Evolutionary conservation across 2,113 vertebrate species (phyloP).

Genomic region (Chauna torquata): DNA sequence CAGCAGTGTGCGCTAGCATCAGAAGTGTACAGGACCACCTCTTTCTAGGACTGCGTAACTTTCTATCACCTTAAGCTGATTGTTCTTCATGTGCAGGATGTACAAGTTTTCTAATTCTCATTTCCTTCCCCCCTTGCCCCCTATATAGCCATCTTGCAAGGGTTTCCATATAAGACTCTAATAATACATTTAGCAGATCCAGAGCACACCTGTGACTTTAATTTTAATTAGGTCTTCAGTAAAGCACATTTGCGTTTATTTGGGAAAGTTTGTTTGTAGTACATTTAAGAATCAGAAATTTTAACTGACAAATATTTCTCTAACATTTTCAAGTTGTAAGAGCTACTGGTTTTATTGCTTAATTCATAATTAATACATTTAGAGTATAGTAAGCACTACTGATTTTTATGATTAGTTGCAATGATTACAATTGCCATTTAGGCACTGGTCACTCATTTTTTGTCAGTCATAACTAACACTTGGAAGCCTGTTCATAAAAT

Average conservation of each 20-base stretch:
- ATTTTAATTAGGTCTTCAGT: neutral
- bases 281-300: neutral
- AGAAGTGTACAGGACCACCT: neutral
- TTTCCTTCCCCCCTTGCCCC: neutral
- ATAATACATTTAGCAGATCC: neutral
- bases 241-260: neutral
- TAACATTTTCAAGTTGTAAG: neutral
- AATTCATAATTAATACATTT: neutral
- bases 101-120: neutral
- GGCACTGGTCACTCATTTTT: neutral
- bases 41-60: neutral
- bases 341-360: neutral
- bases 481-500: conserved; percentile 7
- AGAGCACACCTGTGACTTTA: neutral
- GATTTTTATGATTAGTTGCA: neutral
- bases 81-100: neutral
- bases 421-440: neutral
- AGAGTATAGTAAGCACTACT: neutral
- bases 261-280: neutral
- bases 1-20: neutral
- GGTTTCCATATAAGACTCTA: neutral
- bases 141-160: neutral
- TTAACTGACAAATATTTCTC: neutral
- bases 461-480: conserved; percentile 2
- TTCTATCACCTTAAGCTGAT: neutral